These are phyloP conservation scores for Trachelus iudaicus DNA, from an alignment of 2,888 invertebrate genomes.

Conservation along the genomic window DNA sequence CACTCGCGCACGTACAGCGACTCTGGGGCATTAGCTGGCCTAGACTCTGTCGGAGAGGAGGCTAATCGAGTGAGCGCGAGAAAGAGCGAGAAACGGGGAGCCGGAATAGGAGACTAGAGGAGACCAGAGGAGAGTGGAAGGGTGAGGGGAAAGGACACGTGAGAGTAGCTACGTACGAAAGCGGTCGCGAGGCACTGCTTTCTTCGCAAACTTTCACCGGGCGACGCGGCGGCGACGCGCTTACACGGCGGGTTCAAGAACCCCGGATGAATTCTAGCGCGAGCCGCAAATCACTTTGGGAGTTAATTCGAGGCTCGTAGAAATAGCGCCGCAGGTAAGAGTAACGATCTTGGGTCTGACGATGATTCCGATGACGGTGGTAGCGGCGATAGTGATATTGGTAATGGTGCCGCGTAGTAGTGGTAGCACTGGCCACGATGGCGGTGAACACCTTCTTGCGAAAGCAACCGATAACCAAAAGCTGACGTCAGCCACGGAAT, in stretches of 20 bases:
- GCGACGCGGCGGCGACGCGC: slow-evolving; percentile 17
- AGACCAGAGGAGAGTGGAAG: slow-evolving; percentile 1
- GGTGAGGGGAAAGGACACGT: slow-evolving; percentile 17
- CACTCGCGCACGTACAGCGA: not conserved
- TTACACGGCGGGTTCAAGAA: slow-evolving; percentile 33
- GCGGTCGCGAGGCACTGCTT: slow-evolving; percentile 42
- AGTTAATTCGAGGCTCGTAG: slow-evolving; percentile 11
- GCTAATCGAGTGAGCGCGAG: slow-evolving; percentile 18
- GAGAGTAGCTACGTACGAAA: not conserved
- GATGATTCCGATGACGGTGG: not conserved
- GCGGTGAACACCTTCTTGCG: not conserved
- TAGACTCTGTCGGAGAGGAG: not conserved
- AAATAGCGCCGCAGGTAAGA: not conserved
- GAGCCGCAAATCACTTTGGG: slow-evolving; percentile 13
- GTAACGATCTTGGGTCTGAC: not conserved
- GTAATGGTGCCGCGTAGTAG: too few relatives aligned
- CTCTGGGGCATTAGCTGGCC: not conserved
- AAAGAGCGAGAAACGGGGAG: slow-evolving; percentile 32
- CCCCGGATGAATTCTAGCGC: slow-evolving; percentile 27
- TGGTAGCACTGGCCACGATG: not conserved
- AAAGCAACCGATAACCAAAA: not conserved
- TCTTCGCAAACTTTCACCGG: slow-evolving; percentile 63
- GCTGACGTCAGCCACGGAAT: not conserved
- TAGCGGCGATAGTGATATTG: not conserved
- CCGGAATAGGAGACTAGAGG: slow-evolving; percentile 20